A percentile compares a stretch with the other conserved stretches of the same genome.
These are phyloP conservation scores for Calliscelio sp. DNA, from an alignment of 2,888 invertebrate genomes.

Conservation along the genomic window DNA sequence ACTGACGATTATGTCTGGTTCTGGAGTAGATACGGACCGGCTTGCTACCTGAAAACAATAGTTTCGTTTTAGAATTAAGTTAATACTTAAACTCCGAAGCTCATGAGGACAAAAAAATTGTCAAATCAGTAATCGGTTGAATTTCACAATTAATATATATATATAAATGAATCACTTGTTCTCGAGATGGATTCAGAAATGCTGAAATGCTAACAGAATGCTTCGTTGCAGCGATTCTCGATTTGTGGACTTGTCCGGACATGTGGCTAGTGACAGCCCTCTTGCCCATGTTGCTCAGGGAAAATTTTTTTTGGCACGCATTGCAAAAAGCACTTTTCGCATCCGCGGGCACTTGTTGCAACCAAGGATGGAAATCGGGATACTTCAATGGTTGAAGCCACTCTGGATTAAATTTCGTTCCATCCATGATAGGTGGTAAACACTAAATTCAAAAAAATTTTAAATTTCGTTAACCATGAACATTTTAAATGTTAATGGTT, in stretches of 20 bases:
- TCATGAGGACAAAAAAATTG: too few relatives aligned
- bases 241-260: constrained; percentile 1
- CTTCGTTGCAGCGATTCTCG: not conserved
- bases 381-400: constrained; percentile 14
- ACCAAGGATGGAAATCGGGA: constrained; percentile 25
- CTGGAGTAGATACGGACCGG: not conserved
- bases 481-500: constrained; percentile 5
- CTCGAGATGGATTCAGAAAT: not conserved
- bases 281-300: constrained; percentile 25
- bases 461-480: too few relatives aligned
- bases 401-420: constrained; percentile 32
- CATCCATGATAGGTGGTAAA: constrained; percentile 18
- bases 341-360: constrained; percentile 21
- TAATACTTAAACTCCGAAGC: too few relatives aligned
- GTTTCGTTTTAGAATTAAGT: not conserved
- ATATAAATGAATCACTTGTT: constrained; percentile 17
- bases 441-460: constrained; percentile 7
- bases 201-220: constrained; percentile 14
- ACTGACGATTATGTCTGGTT: not conserved
- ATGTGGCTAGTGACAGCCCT: constrained; percentile 27
- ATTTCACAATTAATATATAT: too few relatives aligned
- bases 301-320: constrained; percentile 9
- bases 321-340: constrained; percentile 26
- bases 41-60: constrained; percentile 14
- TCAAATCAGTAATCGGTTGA: too few relatives aligned